Conservation (phyloP, 2,888 invertebrate species). For the Lydus trimaculatus region DNA sequence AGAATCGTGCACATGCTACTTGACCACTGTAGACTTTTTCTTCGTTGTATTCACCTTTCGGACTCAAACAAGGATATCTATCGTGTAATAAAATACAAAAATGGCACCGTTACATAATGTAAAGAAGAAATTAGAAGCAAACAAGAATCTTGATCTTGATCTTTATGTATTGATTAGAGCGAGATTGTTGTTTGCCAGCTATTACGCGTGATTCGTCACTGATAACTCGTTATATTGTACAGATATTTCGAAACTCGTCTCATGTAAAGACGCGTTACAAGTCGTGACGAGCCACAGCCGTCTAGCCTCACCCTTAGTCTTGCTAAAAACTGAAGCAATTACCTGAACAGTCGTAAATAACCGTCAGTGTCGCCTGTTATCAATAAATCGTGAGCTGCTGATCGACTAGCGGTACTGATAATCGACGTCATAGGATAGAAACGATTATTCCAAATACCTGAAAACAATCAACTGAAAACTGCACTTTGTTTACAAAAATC, state of each 20-base stretch:
- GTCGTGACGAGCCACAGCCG: no score
- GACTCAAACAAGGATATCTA: constrained; percentile 83
- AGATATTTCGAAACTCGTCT: no score
- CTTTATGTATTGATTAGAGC: no score
- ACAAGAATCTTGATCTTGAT: background rate
- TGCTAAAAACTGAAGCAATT: constrained; percentile 3
- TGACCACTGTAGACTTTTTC: constrained; percentile 87
- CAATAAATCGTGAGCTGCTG: constrained; percentile 83
- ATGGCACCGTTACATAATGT: no score
- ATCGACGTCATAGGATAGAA: constrained; percentile 87
- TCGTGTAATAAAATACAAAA: no score
- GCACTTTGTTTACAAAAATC: background rate
- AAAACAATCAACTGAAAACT: constrained; percentile 34
- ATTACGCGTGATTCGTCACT: no score
- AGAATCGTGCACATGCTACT: constrained; percentile 80
- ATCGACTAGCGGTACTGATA: constrained; percentile 80
- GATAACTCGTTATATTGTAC: no score
- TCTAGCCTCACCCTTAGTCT: no score
- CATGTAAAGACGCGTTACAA: no score
- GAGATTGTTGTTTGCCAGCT: no score
- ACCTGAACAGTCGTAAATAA: constrained; percentile 64
- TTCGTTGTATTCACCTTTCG: constrained; percentile 87
- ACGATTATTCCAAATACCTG: constrained; percentile 89
- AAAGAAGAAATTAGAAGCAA: background rate
- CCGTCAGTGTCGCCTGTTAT: constrained; percentile 91